Evolutionary conservation across 2,888 invertebrate species (phyloP).

Genomic region (Epirrita christyi): DNA sequence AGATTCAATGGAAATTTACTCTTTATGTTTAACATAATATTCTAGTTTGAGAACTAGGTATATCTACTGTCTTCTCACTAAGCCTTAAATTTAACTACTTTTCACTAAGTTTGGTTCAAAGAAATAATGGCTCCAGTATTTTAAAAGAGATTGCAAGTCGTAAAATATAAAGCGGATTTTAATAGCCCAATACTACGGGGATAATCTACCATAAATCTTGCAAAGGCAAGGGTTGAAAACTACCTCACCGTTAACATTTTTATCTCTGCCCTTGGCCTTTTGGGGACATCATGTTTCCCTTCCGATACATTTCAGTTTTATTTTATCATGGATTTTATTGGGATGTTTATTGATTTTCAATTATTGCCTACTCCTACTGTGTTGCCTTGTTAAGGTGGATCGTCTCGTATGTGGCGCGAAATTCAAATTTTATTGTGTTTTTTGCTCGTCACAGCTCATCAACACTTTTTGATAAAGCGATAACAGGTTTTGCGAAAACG

Average conservation of each 20-base stretch:
- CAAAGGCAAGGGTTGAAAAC: conserved; percentile 58
- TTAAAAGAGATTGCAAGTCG: conserved; percentile 46
- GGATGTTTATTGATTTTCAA: conserved; percentile 18
- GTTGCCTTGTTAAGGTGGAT: too few species aligned
- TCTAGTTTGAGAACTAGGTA: conserved; percentile 12
- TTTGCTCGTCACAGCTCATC: too few species aligned
- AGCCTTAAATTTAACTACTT: conserved; percentile 21
- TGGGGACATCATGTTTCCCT: conserved; percentile 52
- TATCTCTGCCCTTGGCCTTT: conserved; percentile 55
- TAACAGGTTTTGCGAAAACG: too few species aligned
- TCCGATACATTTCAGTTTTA: conserved; percentile 43
- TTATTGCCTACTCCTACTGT: not conserved
- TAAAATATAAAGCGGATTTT: conserved; percentile 56
- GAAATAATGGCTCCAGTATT: conserved; percentile 36
- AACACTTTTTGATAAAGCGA: too few species aligned
- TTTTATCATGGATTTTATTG: conserved; percentile 47
- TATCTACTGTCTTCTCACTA: conserved; percentile 10
- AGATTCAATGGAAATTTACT: conserved; percentile 5
- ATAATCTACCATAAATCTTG: conserved; percentile 59
- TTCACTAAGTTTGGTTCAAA: conserved; percentile 35
- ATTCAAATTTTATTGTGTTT: too few species aligned
- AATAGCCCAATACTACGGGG: conserved; percentile 51
- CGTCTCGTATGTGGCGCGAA: too few species aligned
- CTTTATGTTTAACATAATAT: conserved; percentile 3
- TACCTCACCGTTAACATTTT: conserved; percentile 61